Evolutionary conservation across 2,113 vertebrate genomes (phyloP).

Genomic region (Zingel zingel): DNA sequence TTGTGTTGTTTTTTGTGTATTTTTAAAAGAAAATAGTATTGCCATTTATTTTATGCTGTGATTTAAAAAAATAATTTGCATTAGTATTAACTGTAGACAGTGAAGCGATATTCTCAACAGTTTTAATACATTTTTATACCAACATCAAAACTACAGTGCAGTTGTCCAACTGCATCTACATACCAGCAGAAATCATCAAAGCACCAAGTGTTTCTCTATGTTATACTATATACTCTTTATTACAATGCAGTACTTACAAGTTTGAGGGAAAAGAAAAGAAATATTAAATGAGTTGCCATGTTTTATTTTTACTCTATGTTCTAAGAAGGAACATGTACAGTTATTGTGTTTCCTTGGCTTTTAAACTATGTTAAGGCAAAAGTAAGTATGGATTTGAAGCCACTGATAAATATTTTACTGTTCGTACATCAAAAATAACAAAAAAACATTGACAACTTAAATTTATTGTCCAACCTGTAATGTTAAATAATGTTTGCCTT

Average conservation of each 20-base stretch:
- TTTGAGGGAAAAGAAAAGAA: constrained; percentile 64
- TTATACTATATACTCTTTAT: constrained; percentile 72
- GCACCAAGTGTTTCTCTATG: constrained; percentile 57
- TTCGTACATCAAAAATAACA: constrained; percentile 47
- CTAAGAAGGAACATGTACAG: constrained; percentile 49
- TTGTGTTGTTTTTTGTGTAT: neutral
- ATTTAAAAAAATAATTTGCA: constrained; percentile 10
- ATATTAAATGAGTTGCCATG: constrained; percentile 51
- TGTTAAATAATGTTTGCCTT: constrained; percentile 36
- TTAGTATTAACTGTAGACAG: constrained; percentile 29
- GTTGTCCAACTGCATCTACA: constrained; percentile 43
- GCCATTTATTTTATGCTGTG: constrained; percentile 18
- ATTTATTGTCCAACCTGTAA: constrained; percentile 26
- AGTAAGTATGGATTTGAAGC: constrained; percentile 66
- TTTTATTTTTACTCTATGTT: constrained; percentile 28
- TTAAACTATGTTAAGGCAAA: constrained; percentile 78
- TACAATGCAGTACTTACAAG: constrained; percentile 77
- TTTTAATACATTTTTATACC: constrained; percentile 64
- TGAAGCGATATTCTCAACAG: constrained; percentile 34
- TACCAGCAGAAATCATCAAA: constrained; percentile 52
- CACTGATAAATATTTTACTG: constrained; percentile 55
- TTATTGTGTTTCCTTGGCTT: constrained; percentile 75
- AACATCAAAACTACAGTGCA: constrained; percentile 65
- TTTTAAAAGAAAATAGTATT: constrained; percentile 12
- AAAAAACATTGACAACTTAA: constrained; percentile 1